Conservation (phyloP, 2,888 invertebrate species). For the Agriopis leucophaearia region DNA sequence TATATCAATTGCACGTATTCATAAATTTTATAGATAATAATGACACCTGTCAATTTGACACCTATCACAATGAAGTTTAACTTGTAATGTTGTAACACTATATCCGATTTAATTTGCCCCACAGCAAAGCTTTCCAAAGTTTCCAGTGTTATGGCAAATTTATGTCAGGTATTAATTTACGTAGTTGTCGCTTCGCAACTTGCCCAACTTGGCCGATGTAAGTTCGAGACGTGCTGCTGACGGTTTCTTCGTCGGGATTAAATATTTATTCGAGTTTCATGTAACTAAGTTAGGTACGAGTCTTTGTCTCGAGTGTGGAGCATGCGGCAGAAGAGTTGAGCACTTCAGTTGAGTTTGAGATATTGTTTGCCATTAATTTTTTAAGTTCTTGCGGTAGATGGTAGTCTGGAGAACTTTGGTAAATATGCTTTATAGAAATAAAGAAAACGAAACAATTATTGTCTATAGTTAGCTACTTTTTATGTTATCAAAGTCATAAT, state of each 20-base stretch:
- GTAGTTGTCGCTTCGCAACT: conserved; percentile 70
- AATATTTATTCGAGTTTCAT: conserved; percentile 76
- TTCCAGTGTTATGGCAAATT: conserved; percentile 83
- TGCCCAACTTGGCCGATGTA: conserved; percentile 59
- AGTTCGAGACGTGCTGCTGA: conserved; percentile 64
- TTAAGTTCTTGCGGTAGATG: neutral
- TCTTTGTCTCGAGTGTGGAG: conserved; percentile 34
- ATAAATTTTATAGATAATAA: too few relatives aligned
- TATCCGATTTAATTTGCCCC: conserved; percentile 56
- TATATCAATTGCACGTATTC: too few relatives aligned
- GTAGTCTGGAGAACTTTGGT: too few relatives aligned
- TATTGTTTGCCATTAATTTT: neutral
- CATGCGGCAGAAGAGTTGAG: conserved; percentile 25
- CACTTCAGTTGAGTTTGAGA: conserved; percentile 11
- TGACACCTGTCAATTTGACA: too few relatives aligned
- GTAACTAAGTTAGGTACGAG: conserved; percentile 50
- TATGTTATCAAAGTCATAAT: too few relatives aligned
- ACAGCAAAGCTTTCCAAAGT: conserved; percentile 70
- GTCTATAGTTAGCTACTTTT: too few relatives aligned
- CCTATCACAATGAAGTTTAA: neutral
- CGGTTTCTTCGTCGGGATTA: conserved; percentile 74
- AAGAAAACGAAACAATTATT: too few relatives aligned
- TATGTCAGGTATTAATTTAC: conserved; percentile 86
- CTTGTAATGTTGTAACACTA: conserved; percentile 18
- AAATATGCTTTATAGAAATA: too few relatives aligned